phyloP scores from a whole-genome alignment of 2,888 invertebrate species.

The Drosophila acutilabella region DNA sequence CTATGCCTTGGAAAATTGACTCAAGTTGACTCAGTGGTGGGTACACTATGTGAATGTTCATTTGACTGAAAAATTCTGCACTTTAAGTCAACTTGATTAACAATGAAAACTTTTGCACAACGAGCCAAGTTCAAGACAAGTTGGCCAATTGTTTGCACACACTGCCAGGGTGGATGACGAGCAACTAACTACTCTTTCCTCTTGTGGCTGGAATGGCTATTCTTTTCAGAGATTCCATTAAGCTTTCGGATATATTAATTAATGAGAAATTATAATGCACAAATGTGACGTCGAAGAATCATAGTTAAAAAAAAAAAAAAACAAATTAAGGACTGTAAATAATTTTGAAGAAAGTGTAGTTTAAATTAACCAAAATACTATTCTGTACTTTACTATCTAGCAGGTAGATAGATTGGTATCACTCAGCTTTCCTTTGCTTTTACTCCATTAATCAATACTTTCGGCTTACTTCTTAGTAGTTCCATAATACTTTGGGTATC shows the following conservation, averaged over 20 bases:
- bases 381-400: too few relatives aligned
- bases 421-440: too few relatives aligned
- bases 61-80: conserved; percentile 57
- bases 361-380: too few relatives aligned
- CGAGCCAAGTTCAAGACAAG: conserved; percentile 52
- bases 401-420: too few relatives aligned
- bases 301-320: neutral
- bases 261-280: conserved; percentile 49
- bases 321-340: neutral
- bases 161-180: conserved; percentile 16
- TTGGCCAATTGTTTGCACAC: conserved; percentile 59
- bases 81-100: conserved; percentile 65
- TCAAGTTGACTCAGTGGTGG: conserved; percentile 20
- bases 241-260: conserved; percentile 58
- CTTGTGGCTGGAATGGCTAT: conserved; percentile 22
- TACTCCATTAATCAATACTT: too few relatives aligned
- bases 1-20: neutral
- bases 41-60: conserved; percentile 55
- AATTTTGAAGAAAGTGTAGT: too few relatives aligned
- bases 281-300: conserved; percentile 3
- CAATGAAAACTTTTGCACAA: conserved; percentile 60
- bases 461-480: too few relatives aligned
- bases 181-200: conserved; percentile 7
- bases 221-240: conserved; percentile 41
- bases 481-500: too few relatives aligned